phyloP scores from a whole-genome alignment of 2,888 invertebrate species.

The Macroteleia sp. region DNA sequence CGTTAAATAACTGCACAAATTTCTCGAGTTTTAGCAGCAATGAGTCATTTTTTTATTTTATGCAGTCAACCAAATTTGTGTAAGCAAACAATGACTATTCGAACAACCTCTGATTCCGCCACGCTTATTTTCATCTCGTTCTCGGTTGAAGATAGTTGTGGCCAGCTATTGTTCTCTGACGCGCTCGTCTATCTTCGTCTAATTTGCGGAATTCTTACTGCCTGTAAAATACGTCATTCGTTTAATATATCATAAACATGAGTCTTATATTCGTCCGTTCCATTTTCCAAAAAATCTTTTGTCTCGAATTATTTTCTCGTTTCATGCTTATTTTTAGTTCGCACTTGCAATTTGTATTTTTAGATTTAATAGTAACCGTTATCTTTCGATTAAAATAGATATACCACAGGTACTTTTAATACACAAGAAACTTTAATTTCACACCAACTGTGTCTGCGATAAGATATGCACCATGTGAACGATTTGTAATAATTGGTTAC shows the following conservation, averaged over 20 bases:
- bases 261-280: not conserved
- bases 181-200: constrained; percentile 6
- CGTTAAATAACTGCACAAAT: too few species aligned
- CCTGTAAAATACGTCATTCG: constrained; percentile 9
- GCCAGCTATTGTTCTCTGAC: not conserved
- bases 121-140: constrained; percentile 8
- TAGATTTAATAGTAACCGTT: too few species aligned
- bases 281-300: not conserved
- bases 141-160: not conserved
- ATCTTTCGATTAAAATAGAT: not conserved
- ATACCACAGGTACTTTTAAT: too few species aligned
- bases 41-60: too few species aligned
- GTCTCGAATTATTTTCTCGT: too few species aligned
- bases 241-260: constrained; percentile 16
- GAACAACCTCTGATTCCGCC: constrained; percentile 5
- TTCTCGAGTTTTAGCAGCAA: too few species aligned
- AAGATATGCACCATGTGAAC: too few species aligned
- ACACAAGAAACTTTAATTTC: too few species aligned
- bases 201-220: not conserved
- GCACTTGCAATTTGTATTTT: too few species aligned
- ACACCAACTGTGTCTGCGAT: too few species aligned
- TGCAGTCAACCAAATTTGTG: not conserved
- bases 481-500: too few species aligned
- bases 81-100: constrained; percentile 9
- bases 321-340: too few species aligned